Base-by-base conservation (phyloP, 92 coral and sea anemone species). In the Metridium senile region DNA sequence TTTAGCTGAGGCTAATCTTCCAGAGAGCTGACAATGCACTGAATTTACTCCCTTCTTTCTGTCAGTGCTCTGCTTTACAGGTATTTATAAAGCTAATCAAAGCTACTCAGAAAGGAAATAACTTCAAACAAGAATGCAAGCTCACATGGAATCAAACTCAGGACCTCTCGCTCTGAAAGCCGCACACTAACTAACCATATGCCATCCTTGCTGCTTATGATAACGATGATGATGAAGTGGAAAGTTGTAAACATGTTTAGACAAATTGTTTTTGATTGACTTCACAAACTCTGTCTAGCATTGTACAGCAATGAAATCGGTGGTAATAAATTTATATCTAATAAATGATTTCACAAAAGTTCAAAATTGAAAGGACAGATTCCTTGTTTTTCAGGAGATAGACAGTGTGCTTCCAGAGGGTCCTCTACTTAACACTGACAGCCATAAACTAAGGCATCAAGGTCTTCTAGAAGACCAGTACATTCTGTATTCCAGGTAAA, bases 401-500 rank as follows among this genome's bases (percentile, higher is more conserved):
- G 74, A 85, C 39, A 72, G 87, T 1, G 47, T 80, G 64, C 85
- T 89, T 56, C 97, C 97, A 17, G 87, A 86, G 16, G 97, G 97
- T 25, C 97, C 97, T 32, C 74, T 91, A 16, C 82, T 91, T 16
- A 83, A 66, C 27, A 89, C 97, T 28, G 97, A 91, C 68, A 89
- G 94, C 29, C 77, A 65, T 18, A 87, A 84, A 57, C 32, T 91
- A 45, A 82, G 84, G 26, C 82, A 81, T 27, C 70, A 82, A 25
- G 80, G 89, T 18, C 76, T 85, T 23, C 82, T 90, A 20, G 75
- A 76, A 31, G 81, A 72, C 0, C 84, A 84, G 49, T 91, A 91
- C 70, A 86, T 91, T 1, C 91, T 89, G 25, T 91, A 91, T 26
- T 82, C 93, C 52, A 91, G 97, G 96, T 90, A 30, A 28, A 27